phyloP scores from a whole-genome alignment of 2,888 invertebrate genomes.

The Lasioglossum marginatum region DNA sequence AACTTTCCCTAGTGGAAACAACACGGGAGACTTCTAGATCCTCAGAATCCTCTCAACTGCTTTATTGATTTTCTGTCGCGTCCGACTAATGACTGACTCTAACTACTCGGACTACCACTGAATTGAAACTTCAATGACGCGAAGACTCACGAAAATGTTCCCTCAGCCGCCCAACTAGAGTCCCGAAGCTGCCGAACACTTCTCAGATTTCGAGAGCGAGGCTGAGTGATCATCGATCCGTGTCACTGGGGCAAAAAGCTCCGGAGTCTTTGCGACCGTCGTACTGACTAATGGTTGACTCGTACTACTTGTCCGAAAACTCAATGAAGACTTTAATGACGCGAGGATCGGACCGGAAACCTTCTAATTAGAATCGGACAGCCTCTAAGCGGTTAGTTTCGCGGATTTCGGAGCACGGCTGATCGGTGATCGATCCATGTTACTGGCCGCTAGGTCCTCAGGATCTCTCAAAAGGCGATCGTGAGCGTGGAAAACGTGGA shows the following conservation, averaged over 20 bases:
- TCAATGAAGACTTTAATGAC: not conserved
- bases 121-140: not conserved
- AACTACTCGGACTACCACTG: not conserved
- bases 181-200: not conserved
- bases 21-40: not conserved
- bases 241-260: not conserved
- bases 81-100: not conserved
- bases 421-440: not conserved
- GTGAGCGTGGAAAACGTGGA: conserved; percentile 54
- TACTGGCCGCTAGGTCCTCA: not conserved
- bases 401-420: not conserved
- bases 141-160: not conserved
- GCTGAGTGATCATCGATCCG: not conserved
- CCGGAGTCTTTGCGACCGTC: not conserved
- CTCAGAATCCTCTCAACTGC: not conserved
- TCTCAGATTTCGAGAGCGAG: not conserved
- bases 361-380: not conserved
- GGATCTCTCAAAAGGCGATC: conserved; percentile 47
- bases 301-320: not conserved
- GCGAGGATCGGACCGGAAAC: not conserved
- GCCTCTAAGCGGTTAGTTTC: not conserved
- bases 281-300: not conserved
- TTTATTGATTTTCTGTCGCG: not conserved
- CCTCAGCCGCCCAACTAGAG: not conserved
- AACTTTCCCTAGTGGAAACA: not conserved